These are phyloP conservation scores for Anagrus nilaparvatae DNA, from an alignment of 1,140 invertebrate genomes.

Conservation along the genomic window DNA sequence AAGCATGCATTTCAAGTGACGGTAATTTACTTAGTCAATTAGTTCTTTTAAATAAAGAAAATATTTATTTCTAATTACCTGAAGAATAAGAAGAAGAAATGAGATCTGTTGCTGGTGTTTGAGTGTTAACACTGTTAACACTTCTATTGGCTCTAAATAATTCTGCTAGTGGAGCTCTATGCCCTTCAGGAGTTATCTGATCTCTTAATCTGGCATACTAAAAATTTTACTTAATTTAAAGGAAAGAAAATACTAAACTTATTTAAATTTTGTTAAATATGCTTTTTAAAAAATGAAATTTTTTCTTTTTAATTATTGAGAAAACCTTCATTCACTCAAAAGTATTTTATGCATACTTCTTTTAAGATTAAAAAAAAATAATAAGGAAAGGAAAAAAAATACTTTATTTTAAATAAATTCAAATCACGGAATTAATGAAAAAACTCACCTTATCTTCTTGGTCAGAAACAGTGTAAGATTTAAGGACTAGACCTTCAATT, in stretches of 20 bases:
- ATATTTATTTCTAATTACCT: slow-evolving; percentile 33
- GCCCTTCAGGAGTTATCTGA: slow-evolving; percentile 68
- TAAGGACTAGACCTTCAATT: slow-evolving; percentile 63
- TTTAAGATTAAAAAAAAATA: too few species aligned
- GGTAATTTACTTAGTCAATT: slow-evolving; percentile 12
- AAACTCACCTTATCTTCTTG: slow-evolving; percentile 37
- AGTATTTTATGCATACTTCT: too few species aligned
- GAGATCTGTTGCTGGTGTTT: slow-evolving; percentile 59
- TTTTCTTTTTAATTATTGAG: too few species aligned
- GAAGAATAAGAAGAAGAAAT: slow-evolving; percentile 46
- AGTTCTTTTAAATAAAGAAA: not conserved
- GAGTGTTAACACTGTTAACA: slow-evolving; percentile 74
- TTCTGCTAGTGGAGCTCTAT: slow-evolving; percentile 71
- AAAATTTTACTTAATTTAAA: slow-evolving; percentile 8
- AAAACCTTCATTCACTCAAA: too few species aligned
- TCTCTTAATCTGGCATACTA: slow-evolving; percentile 41
- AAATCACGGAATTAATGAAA: slow-evolving; percentile 2
- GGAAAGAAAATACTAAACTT: not conserved
- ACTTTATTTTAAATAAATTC: not conserved
- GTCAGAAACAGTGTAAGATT: slow-evolving; percentile 38
- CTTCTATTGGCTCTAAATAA: slow-evolving; percentile 58
- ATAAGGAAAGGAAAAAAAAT: too few species aligned
- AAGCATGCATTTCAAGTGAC: slow-evolving; percentile 3
- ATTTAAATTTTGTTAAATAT: slow-evolving; percentile 1
- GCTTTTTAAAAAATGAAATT: too few species aligned